Conservation (phyloP, 2,888 invertebrate genomes). For the Lithodes maja region DNA sequence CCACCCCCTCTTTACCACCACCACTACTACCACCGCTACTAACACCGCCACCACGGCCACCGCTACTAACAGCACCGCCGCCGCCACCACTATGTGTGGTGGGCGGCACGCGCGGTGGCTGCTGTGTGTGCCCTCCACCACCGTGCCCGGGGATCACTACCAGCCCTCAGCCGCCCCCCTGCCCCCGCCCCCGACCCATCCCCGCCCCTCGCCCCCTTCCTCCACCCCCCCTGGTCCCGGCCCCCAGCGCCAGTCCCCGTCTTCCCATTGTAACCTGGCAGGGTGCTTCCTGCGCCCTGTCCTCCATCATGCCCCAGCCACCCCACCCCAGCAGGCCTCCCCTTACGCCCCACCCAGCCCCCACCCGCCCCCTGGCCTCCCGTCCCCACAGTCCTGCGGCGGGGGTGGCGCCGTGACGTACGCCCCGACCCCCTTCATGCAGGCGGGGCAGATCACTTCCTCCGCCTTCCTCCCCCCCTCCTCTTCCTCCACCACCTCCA, state of each 20-base stretch:
- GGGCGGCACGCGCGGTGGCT: slow-evolving; percentile 85
- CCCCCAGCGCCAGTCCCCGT: slow-evolving; percentile 55
- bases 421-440: slow-evolving; percentile 60
- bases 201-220: slow-evolving; percentile 36
- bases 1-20: slow-evolving; percentile 50
- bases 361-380: slow-evolving; percentile 70
- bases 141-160: slow-evolving; percentile 79
- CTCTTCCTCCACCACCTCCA: slow-evolving; percentile 51
- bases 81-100: slow-evolving; percentile 75
- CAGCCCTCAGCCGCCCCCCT: slow-evolving; percentile 71
- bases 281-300: slow-evolving; percentile 63
- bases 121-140: slow-evolving; percentile 83
- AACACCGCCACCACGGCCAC: slow-evolving; percentile 57
- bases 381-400: slow-evolving; percentile 57
- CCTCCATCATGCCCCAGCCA: slow-evolving; percentile 50
- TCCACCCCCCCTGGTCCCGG: slow-evolving; percentile 31
- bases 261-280: slow-evolving; percentile 61
- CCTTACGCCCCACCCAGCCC: slow-evolving; percentile 68
- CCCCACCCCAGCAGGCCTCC: slow-evolving; percentile 59
- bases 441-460: slow-evolving; percentile 53
- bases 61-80: slow-evolving; percentile 53
- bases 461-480: slow-evolving; percentile 50
- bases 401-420: slow-evolving; percentile 53
- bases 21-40: slow-evolving; percentile 55
- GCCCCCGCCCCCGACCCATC: slow-evolving; percentile 33